phyloP scores from a whole-genome alignment of 2,113 vertebrate species.

The Xenopus tropicalis region UCB_Xtro_10.0 CM004445.2:21846501-21847000 shows the following conservation, averaged over 20 bases:
- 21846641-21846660: not conserved
- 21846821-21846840: too few species aligned
- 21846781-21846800: not conserved
- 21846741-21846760: not conserved
- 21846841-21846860: not conserved
- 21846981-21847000: too few species aligned
- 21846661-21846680: not conserved
- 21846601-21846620: constrained; percentile 68
- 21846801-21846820: too few species aligned
- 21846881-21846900: too few species aligned
- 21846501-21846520: constrained; percentile 59
- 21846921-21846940: too few species aligned
- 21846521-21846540: constrained; percentile 61
- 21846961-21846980: too few species aligned
- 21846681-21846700: not conserved
- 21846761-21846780: not conserved
- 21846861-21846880: too few species aligned
- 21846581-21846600: constrained; percentile 84
- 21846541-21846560: constrained; percentile 63
- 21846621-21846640: constrained; percentile 81
- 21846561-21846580: constrained; percentile 78
- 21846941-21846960: not conserved
- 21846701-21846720: not conserved
- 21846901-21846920: too few species aligned
- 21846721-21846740: too few species aligned